These are phyloP conservation scores for Tinea semifulvella DNA, from an alignment of 2,888 invertebrate genomes.

Conservation along the genomic window DNA sequence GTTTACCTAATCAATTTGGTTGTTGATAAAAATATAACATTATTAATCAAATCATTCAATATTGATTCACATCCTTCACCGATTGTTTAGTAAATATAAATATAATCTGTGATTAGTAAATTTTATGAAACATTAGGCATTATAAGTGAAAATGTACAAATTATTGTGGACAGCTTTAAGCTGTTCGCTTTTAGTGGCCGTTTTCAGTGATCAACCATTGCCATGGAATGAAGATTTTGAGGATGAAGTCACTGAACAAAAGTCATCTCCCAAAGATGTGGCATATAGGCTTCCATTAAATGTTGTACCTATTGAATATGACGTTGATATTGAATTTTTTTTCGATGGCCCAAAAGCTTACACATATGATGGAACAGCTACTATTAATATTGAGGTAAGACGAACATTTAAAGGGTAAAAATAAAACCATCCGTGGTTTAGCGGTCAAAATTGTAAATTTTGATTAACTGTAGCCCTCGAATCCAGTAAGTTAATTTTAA, in stretches of 20 bases:
- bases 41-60: constrained; percentile 5
- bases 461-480: too few species aligned
- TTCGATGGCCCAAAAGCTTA: constrained; percentile 39
- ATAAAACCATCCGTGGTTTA: neutral
- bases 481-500: neutral
- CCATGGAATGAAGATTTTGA: constrained; percentile 38
- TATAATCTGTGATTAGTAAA: too few species aligned
- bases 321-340: constrained; percentile 46
- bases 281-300: constrained; percentile 45
- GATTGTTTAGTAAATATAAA: too few species aligned
- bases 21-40: too few species aligned
- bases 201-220: constrained; percentile 34
- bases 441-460: too few species aligned
- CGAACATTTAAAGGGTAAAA: neutral
- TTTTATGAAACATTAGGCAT: too few species aligned
- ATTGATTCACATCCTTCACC: neutral
- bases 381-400: constrained; percentile 41
- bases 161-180: neutral
- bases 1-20: too few species aligned
- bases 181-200: constrained; percentile 14
- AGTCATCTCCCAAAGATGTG: constrained; percentile 25
- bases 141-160: neutral
- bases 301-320: constrained; percentile 47
- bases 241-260: constrained; percentile 22
- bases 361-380: constrained; percentile 44